A percentile compares a stretch with the other conserved stretches of the same genome.
These are phyloP conservation scores for Coptotermes formosanus DNA, from an alignment of 1,140 invertebrate species.

Conservation along the genomic window DNA sequence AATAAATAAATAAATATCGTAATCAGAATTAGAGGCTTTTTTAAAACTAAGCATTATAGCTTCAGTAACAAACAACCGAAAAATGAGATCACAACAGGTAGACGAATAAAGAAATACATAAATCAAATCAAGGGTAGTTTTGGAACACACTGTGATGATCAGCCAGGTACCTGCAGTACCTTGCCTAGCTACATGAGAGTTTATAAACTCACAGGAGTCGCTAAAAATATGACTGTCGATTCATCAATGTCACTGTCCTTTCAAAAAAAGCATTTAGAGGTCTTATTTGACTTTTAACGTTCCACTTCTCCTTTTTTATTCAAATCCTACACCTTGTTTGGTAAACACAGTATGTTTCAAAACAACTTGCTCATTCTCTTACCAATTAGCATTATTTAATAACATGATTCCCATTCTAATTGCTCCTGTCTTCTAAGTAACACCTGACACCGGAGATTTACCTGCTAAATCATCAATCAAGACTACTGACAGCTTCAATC, in stretches of 20 bases:
- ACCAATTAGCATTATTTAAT: background rate
- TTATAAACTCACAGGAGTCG: slow-evolving; percentile 4
- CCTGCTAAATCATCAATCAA: background rate
- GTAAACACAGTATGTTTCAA: slow-evolving; percentile 1
- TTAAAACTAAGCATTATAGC: no score
- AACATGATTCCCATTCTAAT: background rate
- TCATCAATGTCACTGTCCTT: slow-evolving; percentile 15
- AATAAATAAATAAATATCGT: no score
- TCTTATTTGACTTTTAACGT: slow-evolving; percentile 13
- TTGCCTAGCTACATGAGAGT: background rate
- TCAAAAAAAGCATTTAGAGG: slow-evolving; percentile 2
- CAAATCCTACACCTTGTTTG: background rate
- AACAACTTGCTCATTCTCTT: background rate
- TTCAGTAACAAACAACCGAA: no score
- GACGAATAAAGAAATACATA: no score
- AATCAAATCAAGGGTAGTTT: background rate
- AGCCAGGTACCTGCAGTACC: background rate
- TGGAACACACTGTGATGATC: background rate
- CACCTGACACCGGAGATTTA: background rate
- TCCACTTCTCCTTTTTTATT: background rate
- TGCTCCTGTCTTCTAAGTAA: background rate
- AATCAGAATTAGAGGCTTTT: no score
- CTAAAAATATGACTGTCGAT: slow-evolving; percentile 16
- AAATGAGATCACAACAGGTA: no score
- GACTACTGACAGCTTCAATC: background rate